Evolutionary conservation across 2,113 vertebrate genomes (phyloP), one percentile per base, ranked within the genome.

Genomic region (Nannobrachium achirus): DNA sequence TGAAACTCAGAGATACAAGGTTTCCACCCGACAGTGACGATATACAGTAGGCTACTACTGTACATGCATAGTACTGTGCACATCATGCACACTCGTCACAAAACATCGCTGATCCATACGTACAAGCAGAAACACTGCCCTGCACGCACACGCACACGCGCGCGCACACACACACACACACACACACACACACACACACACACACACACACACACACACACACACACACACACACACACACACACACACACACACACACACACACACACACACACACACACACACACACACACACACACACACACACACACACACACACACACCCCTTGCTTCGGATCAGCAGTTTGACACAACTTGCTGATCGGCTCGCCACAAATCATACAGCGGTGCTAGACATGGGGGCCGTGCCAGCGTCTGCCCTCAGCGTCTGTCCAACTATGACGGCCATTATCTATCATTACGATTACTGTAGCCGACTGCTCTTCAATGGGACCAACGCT

Each of bases 351-450:
- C 18, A 65, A 59, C 55, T 55, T 63, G 19, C 0, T 33, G 25
- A 33, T 33, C 25, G 25, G 25, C 25, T 33, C 25, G 3, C 41
- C 66, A 56, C 60, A 79, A 65, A 71, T 70, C 51, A 19, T 9
- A 16, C 50, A 19, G n/a, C 19, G 46, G 44, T 1, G 8, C 38
- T 63, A 55, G 52, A 68, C 66, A 59, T n/a, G n/a, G 51, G 64
- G 45, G 25, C 25, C 25, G 48, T 61, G 69, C 46, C 69, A 75
- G 55, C 50, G 46, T 57, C 46, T 44, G 56, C 68, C 58, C 66
- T 46, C 63, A 56, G 63, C n/a, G n/a, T n/a, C n/a, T n/a, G n/a
- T 63, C 53, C 25, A 74, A 52, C 66, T 59, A 76, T 63, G 61
- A 79, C 64, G 56, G 14, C 4, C 42, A 18, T 18, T 58, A 50